Evolutionary conservation across 2,113 vertebrate species (phyloP), one percentile per base, ranked within the genome.

Genomic region (Loxodonta africana): DNA sequence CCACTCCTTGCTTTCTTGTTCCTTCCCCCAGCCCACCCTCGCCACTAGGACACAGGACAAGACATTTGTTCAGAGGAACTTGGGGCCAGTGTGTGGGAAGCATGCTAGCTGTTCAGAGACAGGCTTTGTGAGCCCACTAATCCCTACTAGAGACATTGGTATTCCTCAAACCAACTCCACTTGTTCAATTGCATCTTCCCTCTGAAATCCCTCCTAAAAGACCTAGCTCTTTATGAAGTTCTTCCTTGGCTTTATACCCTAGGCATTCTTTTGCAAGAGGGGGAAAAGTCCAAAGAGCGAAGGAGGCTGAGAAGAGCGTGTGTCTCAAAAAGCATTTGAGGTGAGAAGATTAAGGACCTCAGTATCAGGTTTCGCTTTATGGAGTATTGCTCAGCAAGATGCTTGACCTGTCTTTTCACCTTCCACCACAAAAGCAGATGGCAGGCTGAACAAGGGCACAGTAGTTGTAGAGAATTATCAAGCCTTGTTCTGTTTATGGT

Each of bases 301-400:
- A 97, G 62, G 80, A 92, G 28, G 78, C 71, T 71, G 73, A 92
- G 85, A 82, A 96, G 94, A 97, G 76, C 82, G 26, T 41, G 26
- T 82, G 65, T 76, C 89, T 96, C 89, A 93, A 96, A 97, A 95
- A 87, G 62, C 25, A 92, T 97, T 85, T 95, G 78, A 83, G 73
- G 87, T 95, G 78, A 87, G 63, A 74, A 96, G 91, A 95, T 96
- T 93, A 95, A 97, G 95, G 84, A 71, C 73, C 86, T 88, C n/a
- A 0, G 4, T 21, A 85, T 78, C 92, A 96, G 94, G 76, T 88
- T 94, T 93, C 80, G 41, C 62, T 95, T 74, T 67, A 12, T 15
- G 8, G 77, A 97, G 87, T 60, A 30, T 51, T n/a, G 84, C 97
- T 96, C 89, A 60, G 92, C 96, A 80, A 84, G 95, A 74, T 15